Base-by-base conservation (phyloP, 1,140 invertebrate species). In the Drosophila pallidifrons region DNA sequence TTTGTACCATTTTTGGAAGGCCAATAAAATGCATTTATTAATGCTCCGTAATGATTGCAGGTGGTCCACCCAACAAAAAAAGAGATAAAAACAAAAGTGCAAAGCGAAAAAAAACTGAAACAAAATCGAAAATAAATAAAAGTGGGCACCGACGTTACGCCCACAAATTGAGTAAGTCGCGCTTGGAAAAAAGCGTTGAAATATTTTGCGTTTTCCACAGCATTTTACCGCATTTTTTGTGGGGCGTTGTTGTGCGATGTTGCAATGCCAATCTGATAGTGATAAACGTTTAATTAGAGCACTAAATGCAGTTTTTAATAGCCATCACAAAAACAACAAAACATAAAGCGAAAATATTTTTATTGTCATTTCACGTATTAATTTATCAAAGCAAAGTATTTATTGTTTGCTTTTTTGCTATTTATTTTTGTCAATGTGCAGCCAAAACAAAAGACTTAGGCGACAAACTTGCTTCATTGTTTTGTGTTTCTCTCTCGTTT, bases 401-500 rank as follows among this genome's bases (percentile, higher is more conserved):
- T 76, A 82, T 87, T 79, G 68, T 79, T 61, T 64, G 38, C 5
- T 8, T 65, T 65, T 25, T 51, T 45, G 65, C 30, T 41, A 69
- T 73, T 61, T 52, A 52, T 51, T 71, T 75, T 71, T 75, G 38
- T 47, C 43, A 61, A 75, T 32, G 57, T 43, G 51, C 67, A 58
- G 73, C 51, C 80, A 88, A 77, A 82, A 88, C 85, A 87, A 87
- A 87, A 88, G 83, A 87, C 83, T 87, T 77, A 83, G 67, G 74
- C 80, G 80, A 88, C 82, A 86, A 86, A 86, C 83, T 80, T 57
- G 81, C 80, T 87, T 69, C 77, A 55, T 75, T 80, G 73, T 71
- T 25, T 4, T 60, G 15, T 16, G 4, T 58, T 32, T 5, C 13
- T 16, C 30, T 65, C 11, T 16, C 10, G 28, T n/a, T 28, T 25